These are phyloP conservation scores for Bothrops jararaca DNA, from an alignment of 2,113 vertebrate species.

Conservation along the genomic window DNA sequence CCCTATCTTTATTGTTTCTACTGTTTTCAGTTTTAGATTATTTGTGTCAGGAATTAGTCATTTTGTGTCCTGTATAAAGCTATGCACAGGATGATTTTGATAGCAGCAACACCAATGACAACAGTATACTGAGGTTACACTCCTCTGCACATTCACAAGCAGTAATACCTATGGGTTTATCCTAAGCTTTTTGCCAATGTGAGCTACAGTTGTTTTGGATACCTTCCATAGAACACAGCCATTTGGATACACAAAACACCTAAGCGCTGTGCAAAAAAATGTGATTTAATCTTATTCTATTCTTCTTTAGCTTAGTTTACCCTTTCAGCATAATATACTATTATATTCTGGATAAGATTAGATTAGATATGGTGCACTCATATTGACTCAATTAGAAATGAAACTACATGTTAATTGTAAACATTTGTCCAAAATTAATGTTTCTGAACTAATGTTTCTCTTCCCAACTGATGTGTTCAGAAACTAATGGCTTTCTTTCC, in stretches of 20 bases:
- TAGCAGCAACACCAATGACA: neutral
- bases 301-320: accelerated
- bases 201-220: neutral
- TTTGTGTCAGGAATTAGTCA: neutral
- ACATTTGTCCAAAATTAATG: constrained; percentile 67
- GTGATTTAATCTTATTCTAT: neutral
- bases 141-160: neutral
- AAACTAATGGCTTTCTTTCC: constrained; percentile 51
- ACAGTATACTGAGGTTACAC: neutral
- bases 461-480: constrained; percentile 29
- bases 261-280: neutral
- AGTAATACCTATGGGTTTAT: neutral
- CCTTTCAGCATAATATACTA: accelerated
- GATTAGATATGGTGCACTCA: neutral
- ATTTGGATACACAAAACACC: neutral
- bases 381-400: constrained; percentile 35
- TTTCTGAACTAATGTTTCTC: constrained; percentile 62
- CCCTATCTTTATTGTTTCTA: neutral
- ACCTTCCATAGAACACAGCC: neutral
- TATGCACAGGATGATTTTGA: neutral
- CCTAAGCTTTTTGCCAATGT: neutral
- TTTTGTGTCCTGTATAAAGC: neutral
- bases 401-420: constrained; percentile 62
- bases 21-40: neutral
- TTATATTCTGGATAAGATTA: constrained; percentile 21